Percentiles rank a stretch among this genome's conserved stretches.
These are phyloP conservation scores for Pseudomyrmex gracilis DNA, from an alignment of 1,140 invertebrate genomes.

Conservation along the genomic window DNA sequence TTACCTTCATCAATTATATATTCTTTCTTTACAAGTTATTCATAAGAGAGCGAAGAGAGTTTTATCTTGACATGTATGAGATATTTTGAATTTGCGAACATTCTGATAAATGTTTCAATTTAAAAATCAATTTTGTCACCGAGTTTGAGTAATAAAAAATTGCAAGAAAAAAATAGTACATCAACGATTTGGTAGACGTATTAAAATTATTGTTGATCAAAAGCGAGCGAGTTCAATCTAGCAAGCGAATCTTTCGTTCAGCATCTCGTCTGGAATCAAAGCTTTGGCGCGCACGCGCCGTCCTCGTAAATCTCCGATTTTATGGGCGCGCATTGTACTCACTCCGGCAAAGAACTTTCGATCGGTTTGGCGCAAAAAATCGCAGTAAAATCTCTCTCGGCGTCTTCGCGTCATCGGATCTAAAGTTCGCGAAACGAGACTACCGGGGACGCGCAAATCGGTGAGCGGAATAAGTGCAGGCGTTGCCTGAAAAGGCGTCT, in stretches of 20 bases:
- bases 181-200: too few species aligned
- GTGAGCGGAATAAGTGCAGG: background rate
- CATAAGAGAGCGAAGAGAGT: too few species aligned
- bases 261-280: constrained; percentile 37
- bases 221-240: constrained; percentile 13
- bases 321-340: constrained; percentile 36
- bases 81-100: too few species aligned
- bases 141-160: too few species aligned
- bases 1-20: constrained; percentile 23
- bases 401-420: constrained; percentile 18
- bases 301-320: constrained; percentile 53
- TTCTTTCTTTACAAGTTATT: too few species aligned
- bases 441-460: background rate
- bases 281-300: background rate
- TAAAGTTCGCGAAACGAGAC: constrained; percentile 25
- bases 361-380: constrained; percentile 15
- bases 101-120: too few species aligned
- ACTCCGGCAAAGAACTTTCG: constrained; percentile 26
- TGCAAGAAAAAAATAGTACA: too few species aligned
- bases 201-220: background rate
- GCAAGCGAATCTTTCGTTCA: constrained; percentile 2
- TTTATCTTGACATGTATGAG: too few species aligned
- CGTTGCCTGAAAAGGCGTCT: background rate
- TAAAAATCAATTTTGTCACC: too few species aligned
- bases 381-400: constrained; percentile 30